phyloP scores from a whole-genome alignment of 1,140 invertebrate species.

The Oreohelix idahoensis region DNA sequence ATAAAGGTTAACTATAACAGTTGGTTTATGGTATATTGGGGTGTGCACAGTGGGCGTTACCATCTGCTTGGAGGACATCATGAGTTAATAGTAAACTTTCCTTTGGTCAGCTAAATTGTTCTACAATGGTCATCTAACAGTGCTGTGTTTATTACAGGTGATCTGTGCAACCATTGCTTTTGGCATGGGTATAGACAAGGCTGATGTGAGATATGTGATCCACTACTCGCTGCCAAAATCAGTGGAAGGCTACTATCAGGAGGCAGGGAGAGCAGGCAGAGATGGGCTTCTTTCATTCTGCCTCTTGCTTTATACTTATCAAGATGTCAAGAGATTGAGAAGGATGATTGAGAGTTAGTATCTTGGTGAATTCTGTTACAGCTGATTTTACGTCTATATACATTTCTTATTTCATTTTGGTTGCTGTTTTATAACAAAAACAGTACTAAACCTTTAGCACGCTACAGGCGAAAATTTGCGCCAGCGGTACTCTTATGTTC shows the following conservation, averaged over 20 bases:
- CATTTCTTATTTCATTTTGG: too few relatives aligned
- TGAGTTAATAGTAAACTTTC: too few relatives aligned
- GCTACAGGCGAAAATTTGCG: too few relatives aligned
- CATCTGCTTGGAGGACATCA: too few relatives aligned
- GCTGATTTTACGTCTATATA: background rate
- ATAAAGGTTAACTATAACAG: too few relatives aligned
- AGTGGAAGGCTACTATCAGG: conserved; percentile 98
- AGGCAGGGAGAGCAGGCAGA: conserved; percentile 94
- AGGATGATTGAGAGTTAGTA: conserved; percentile 83
- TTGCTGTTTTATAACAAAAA: too few relatives aligned
- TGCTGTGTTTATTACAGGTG: conserved; percentile 71
- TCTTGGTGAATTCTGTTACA: conserved; percentile 14
- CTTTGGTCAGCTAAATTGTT: too few relatives aligned
- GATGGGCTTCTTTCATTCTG: conserved; percentile 88
- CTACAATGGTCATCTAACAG: too few relatives aligned
- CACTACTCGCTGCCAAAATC: conserved; percentile 95
- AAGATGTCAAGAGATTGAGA: conserved; percentile 84
- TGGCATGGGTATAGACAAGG: conserved; percentile 98
- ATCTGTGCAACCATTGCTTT: conserved; percentile 97
- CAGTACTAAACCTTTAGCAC: too few relatives aligned
- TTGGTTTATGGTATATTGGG: too few relatives aligned
- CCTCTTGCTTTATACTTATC: conserved; percentile 89
- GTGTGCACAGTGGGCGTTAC: too few relatives aligned
- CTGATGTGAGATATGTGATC: conserved; percentile 78
- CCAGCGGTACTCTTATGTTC: too few relatives aligned